Evolutionary conservation across 2,888 invertebrate genomes (phyloP).

Genomic region (Eudemis profundana): DNA sequence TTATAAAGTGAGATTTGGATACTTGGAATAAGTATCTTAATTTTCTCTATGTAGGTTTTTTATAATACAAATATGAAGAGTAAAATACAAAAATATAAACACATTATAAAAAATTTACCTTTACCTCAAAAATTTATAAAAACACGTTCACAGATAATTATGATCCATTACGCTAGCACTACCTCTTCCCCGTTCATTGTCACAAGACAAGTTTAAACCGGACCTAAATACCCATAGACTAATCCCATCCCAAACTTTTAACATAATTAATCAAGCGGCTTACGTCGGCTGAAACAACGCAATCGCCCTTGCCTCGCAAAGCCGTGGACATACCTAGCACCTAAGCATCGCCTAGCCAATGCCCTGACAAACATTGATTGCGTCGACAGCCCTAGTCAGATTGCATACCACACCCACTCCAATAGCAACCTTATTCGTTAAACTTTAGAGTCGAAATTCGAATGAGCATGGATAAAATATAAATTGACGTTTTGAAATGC

Average conservation of each 20-base stretch:
- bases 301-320: slow-evolving; percentile 37
- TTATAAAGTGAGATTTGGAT: background rate
- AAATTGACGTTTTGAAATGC: slow-evolving; percentile 14
- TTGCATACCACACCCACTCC: slow-evolving; percentile 18
- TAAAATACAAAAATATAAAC: no score
- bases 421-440: background rate
- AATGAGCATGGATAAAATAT: background rate
- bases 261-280: slow-evolving; percentile 9
- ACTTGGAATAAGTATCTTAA: no score
- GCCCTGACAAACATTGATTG: slow-evolving; percentile 52
- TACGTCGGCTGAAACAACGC: slow-evolving; percentile 11
- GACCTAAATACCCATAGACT: background rate
- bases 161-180: no score
- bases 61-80: no score
- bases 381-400: slow-evolving; percentile 52
- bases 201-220: no score
- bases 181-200: no score
- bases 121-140: no score
- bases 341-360: slow-evolving; percentile 28
- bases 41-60: no score
- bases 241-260: background rate
- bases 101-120: no score
- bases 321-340: slow-evolving; percentile 12
- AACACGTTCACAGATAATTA: no score
- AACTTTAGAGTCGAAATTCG: slow-evolving; percentile 7